Base-by-base conservation (phyloP, 2,888 invertebrate genomes). In the Melieria picta region DNA sequence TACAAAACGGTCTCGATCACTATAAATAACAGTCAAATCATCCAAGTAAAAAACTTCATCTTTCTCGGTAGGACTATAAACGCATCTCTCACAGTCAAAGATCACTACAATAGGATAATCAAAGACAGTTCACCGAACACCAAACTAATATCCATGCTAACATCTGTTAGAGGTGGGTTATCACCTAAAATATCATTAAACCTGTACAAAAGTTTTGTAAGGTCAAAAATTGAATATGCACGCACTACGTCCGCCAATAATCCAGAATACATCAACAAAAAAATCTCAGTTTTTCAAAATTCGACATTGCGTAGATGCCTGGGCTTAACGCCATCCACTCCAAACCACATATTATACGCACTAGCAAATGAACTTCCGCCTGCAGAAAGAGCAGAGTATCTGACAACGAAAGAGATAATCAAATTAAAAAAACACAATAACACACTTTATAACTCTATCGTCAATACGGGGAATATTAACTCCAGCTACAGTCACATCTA, bases 251-350 rank as follows among this genome's bases (percentile, higher is more conserved):
- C 13, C 11, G 42, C 46, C 5, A 45, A 61, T 45, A n/a, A 11
- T 5, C n/a, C 61, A 0, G 46, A 61, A 61, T 13, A n/a, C 0
- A 11, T 45, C 3, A 46, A 45, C 45, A 61, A 61, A 46, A 61
- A 45, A 45, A 46, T 46, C 10, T 16, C n/a, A 46, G 11, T 43
- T n/a, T 61, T 13, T 5, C 61, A 61, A 43, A 60, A 61, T n/a
- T 46, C n/a, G n/a, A 46, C 46, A 4, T 16, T 61, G 61, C 45
- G 61, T n/a, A 61, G 13, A 61, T 61, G 61, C 11, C 10, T 61
- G 10, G 61, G 61, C 1, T 16, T 61, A 1, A 61, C 43, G 1
- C 61, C 61, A 5, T 4, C 60, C 42, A 60, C 60, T 11, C 60
- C 60, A 9, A n/a, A 45, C n/a, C 42, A 10, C 11, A 6, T 43